Evolutionary conservation across 2,888 invertebrate genomes (phyloP), one percentile per base, ranked within the genome.

Genomic region (Lasioglossum lativentre): DNA sequence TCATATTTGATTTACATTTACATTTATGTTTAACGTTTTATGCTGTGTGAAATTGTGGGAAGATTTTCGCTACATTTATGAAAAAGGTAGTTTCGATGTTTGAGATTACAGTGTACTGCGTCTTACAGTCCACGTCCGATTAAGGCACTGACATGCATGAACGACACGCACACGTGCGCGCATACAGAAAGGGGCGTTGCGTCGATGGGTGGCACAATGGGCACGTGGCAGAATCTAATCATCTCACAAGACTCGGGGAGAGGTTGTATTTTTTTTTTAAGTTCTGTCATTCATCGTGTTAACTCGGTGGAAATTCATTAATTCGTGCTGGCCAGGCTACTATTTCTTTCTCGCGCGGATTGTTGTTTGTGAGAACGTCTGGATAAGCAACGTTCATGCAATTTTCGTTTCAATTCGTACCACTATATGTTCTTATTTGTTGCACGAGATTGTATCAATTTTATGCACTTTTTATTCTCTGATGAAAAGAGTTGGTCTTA

Each of bases 151-250:
- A 83, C 86, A 85, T 73, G 85, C 80, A 74, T 79, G 88, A 82
- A 70, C 80, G 81, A 34, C 86, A 84, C 45, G 73, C 85, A 80
- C 75, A 88, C 86, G 82, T 77, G 87, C 77, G 73, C 72, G 80
- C 42, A 74, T 40, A 78, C 66, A 68, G 75, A 78, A 86, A 86
- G 87, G 89, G 89, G 88, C 86, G 90, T 90, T 80, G 75, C 84
- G 86, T 85, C 80, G 85, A 88, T 87, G 90, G 79, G 83, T 86
- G 80, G 76, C 72, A 92, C 91, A 91, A 92, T 92, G 77, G 93
- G 70, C 93, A 93, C 93, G 93, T 93, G 93, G 85, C 93, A 83
- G 90, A 92, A 93, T 92, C 93, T 92, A 93, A 93, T 93, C 93
- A 93, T 91, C 89, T 80, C 78, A 34, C 76, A 85, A 88, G 85